These are phyloP conservation scores for Corticium candelabrum DNA, from an alignment of 37 sponge, comb jelly and placozoan genomes.

Conservation along the genomic window DNA sequence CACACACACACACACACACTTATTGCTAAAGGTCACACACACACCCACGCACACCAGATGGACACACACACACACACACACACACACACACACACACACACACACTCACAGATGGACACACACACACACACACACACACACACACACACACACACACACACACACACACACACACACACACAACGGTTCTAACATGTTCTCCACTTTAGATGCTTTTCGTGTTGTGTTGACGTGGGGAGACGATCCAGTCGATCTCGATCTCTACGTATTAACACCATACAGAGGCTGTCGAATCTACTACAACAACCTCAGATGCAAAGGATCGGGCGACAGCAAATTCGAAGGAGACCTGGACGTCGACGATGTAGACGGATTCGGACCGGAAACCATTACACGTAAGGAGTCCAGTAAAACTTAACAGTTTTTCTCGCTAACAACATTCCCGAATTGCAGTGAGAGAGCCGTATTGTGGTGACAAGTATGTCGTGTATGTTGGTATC, in stretches of 20 bases:
- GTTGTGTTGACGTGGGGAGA: neutral
- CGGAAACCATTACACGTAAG: neutral
- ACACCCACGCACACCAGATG: no score
- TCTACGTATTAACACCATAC: neutral
- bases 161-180: no score
- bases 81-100: no score
- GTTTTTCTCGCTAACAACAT: no score
- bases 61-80: no score
- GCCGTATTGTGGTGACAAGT: neutral
- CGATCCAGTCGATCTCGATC: neutral
- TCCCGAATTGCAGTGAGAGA: neutral
- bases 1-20: no score
- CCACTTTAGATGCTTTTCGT: neutral
- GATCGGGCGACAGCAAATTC: neutral
- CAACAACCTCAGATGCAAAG: neutral
- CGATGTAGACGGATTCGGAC: neutral
- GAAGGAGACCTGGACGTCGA: conserved; percentile 1
- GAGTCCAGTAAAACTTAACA: no score
- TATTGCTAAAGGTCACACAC: no score
- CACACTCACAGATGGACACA: no score
- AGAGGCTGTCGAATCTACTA: neutral
- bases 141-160: no score
- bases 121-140: no score
- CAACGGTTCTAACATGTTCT: no score
- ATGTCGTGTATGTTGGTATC: neutral